phyloP scores from a whole-genome alignment of 92 coral and sea anemone genomes.

The Epizoanthus illoricatus region DNA sequence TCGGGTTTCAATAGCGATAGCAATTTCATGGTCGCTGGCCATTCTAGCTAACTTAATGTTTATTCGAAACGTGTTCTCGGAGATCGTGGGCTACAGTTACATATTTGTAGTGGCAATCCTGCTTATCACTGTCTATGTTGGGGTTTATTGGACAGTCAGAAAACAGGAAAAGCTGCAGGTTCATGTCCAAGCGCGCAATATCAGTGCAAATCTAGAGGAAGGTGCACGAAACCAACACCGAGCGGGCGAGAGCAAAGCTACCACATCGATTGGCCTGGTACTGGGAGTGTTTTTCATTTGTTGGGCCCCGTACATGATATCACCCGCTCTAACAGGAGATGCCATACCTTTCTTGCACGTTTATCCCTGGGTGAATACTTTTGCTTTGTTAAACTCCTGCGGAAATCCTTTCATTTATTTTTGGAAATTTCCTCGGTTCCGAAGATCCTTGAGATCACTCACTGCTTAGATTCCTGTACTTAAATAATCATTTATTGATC shows the following conservation, averaged over 20 bases:
- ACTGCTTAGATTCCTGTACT: too few relatives aligned
- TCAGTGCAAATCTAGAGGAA: not conserved
- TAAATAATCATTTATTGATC: too few relatives aligned
- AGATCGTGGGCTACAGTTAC: not conserved
- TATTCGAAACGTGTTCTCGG: not conserved
- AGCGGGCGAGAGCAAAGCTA: not conserved
- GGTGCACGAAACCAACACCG: not conserved
- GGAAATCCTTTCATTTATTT: constrained; percentile 14
- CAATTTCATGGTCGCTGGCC: constrained; percentile 1
- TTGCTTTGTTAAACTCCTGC: constrained; percentile 12
- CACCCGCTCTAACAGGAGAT: not conserved
- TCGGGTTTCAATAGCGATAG: not conserved
- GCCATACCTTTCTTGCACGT: not conserved
- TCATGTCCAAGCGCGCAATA: not conserved
- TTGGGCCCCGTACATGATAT: constrained; percentile 14
- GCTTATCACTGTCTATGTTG: not conserved
- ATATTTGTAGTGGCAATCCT: constrained; percentile 16
- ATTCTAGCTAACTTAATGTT: not conserved
- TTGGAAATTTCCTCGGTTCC: constrained; percentile 16
- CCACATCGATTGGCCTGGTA: not conserved
- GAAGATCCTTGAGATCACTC: not conserved
- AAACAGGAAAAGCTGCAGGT: not conserved
- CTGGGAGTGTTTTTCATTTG: not conserved
- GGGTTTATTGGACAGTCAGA: constrained; percentile 6
- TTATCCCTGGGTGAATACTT: constrained; percentile 18